phyloP scores from a whole-genome alignment of 2,888 invertebrate species.

The Peribatodes rhomboidaria region DNA sequence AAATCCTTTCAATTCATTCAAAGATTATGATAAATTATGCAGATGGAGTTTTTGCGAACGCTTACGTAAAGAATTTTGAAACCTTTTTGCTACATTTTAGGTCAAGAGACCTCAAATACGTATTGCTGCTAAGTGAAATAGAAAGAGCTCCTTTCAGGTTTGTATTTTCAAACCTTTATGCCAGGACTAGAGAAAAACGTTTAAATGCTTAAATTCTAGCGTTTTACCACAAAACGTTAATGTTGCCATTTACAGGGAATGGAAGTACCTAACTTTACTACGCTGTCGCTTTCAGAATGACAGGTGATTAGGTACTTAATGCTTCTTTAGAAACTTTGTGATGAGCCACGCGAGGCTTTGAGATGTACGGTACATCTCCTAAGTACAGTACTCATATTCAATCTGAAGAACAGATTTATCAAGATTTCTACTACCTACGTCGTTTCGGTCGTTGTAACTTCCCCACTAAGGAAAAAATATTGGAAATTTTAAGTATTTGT shows the following conservation, averaged over 20 bases:
- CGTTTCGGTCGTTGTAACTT: no score
- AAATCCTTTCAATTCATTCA: slow-evolving; percentile 78
- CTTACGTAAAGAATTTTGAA: slow-evolving; percentile 45
- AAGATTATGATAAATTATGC: slow-evolving; percentile 81
- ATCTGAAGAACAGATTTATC: background rate
- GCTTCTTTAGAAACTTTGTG: slow-evolving; percentile 6
- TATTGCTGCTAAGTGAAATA: slow-evolving; percentile 2
- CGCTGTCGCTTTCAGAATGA: slow-evolving; percentile 15
- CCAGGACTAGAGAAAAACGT: slow-evolving; percentile 10
- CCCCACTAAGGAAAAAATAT: no score
- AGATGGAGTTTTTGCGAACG: slow-evolving; percentile 70
- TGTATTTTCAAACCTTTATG: slow-evolving; percentile 4
- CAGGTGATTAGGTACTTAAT: slow-evolving; percentile 7
- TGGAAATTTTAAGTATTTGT: no score
- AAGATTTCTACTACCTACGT: no score
- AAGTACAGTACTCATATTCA: background rate
- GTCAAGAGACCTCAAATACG: slow-evolving; percentile 25
- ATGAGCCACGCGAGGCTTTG: background rate
- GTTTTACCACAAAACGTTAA: slow-evolving; percentile 18
- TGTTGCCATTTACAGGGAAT: slow-evolving; percentile 15
- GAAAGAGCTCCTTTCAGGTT: slow-evolving; percentile 3
- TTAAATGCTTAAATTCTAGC: slow-evolving; percentile 8
- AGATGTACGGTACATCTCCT: background rate
- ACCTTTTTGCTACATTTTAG: slow-evolving; percentile 39
- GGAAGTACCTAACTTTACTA: slow-evolving; percentile 16